phyloP scores from a whole-genome alignment of 2,113 vertebrate genomes.

The Asarcornis scutulata region DNA sequence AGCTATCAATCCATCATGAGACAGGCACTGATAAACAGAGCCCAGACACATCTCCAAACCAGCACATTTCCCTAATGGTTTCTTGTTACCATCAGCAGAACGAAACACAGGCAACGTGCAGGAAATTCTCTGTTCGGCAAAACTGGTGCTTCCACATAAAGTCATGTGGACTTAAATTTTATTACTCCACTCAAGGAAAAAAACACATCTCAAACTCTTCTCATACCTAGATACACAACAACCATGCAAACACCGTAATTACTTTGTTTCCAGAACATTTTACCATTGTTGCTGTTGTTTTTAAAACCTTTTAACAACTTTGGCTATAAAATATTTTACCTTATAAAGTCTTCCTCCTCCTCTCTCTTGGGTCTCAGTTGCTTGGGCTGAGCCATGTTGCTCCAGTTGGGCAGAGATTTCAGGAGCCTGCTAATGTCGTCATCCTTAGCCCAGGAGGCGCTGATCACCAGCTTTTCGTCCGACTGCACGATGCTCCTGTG shows the following conservation, averaged over 20 bases:
- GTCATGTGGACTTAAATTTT: neutral
- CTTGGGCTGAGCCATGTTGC: slow-evolving; percentile 93
- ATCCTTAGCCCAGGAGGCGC: slow-evolving; percentile 97
- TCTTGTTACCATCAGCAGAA: neutral
- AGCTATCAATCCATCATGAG: fast-evolving
- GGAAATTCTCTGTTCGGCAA: neutral
- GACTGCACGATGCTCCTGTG: slow-evolving; percentile 88
- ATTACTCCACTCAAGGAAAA: neutral
- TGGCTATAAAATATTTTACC: slow-evolving; percentile 66
- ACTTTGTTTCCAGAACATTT: neutral
- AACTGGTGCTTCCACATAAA: neutral
- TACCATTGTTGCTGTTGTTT: neutral
- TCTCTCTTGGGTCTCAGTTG: slow-evolving; percentile 93
- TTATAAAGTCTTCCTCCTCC: slow-evolving; percentile 95
- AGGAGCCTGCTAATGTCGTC: slow-evolving; percentile 96
- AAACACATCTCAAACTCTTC: neutral
- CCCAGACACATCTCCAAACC: neutral
- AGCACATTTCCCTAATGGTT: neutral
- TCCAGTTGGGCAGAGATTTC: slow-evolving; percentile 96
- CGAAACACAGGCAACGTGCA: neutral
- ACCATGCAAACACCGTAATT: fast-evolving
- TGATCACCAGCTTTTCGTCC: slow-evolving; percentile 96
- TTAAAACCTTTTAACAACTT: neutral
- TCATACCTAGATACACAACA: neutral
- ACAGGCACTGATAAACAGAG: neutral